Conservation (phyloP, 2,113 vertebrate species). For the Chaenogobius annularis region DNA sequence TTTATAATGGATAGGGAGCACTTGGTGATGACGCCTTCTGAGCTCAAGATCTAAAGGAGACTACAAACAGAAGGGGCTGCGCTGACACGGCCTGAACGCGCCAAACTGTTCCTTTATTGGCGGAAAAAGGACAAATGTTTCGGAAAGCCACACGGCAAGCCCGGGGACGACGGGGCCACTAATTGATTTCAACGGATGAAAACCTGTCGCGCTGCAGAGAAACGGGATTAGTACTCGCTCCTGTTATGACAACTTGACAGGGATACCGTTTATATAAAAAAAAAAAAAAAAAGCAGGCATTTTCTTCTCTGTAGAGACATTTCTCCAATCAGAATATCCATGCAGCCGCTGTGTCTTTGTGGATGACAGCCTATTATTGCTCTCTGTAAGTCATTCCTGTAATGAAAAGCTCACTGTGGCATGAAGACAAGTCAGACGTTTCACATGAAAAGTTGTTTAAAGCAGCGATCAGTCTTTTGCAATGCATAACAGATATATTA, state of each 20-base stretch:
- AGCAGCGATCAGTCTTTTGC: constrained; percentile 1
- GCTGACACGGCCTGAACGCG: background rate
- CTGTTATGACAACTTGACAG: constrained; percentile 37
- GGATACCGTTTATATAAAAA: background rate
- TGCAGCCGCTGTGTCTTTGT: constrained; percentile 16
- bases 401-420: constrained; percentile 41
- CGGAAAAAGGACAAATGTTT: constrained; percentile 22
- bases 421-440: constrained; percentile 19
- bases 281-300: constrained; percentile 10
- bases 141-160: constrained; percentile 12
- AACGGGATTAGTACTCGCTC: constrained; percentile 40
- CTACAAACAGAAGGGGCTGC: constrained; percentile 14
- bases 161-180: constrained; percentile 19
- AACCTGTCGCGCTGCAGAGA: constrained; percentile 28
- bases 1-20: constrained; percentile 31
- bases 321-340: constrained; percentile 33
- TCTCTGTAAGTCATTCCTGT: constrained; percentile 23
- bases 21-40: constrained; percentile 14
- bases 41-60: constrained; percentile 14
- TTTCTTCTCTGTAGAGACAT: constrained; percentile 22
- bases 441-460: constrained; percentile 21
- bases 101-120: constrained; percentile 7
- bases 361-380: constrained; percentile 32
- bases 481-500: constrained; percentile 4
- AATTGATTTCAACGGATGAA: constrained; percentile 55